Conservation (phyloP, 2,797 vertebrate species). For the Macropus fuliginosus region DNA sequence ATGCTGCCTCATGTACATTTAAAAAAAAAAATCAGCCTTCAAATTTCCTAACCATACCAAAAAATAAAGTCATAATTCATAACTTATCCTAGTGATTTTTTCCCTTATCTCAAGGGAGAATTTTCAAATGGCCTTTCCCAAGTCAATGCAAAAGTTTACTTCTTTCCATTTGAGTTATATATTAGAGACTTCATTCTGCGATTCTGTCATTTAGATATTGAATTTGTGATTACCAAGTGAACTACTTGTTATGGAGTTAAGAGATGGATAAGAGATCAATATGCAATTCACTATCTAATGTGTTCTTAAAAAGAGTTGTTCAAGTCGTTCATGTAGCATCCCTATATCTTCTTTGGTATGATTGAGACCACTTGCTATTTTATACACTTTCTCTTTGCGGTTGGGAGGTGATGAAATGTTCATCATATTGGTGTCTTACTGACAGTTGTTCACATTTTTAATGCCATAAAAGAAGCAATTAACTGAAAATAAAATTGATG, state of each 20-base stretch:
- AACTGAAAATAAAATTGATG: not conserved
- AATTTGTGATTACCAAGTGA: slow-evolving; percentile 64
- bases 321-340: slow-evolving; percentile 50
- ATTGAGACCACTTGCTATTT: slow-evolving; percentile 60
- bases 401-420: slow-evolving; percentile 53
- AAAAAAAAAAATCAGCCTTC: not conserved
- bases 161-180: slow-evolving; percentile 62
- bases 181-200: slow-evolving; percentile 66
- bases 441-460: slow-evolving; percentile 43
- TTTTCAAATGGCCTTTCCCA: slow-evolving; percentile 56
- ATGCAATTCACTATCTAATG: slow-evolving; percentile 52
- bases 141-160: slow-evolving; percentile 57
- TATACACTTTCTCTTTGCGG: slow-evolving; percentile 22
- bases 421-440: slow-evolving; percentile 18
- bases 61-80: not conserved
- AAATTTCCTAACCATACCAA: not conserved
- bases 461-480: slow-evolving; percentile 1
- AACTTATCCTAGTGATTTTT: not conserved
- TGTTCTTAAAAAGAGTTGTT: slow-evolving; percentile 69
- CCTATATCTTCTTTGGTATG: slow-evolving; percentile 47
- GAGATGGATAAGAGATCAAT: slow-evolving; percentile 61
- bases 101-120: not conserved
- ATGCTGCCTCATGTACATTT: not conserved
- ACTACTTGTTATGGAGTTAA: slow-evolving; percentile 69
- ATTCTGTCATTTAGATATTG: slow-evolving; percentile 58